A percentile compares a stretch with the other conserved stretches of the same genome.
Conservation (phyloP, 2,797 vertebrate genomes). For the Callimico goeldii region DNA sequence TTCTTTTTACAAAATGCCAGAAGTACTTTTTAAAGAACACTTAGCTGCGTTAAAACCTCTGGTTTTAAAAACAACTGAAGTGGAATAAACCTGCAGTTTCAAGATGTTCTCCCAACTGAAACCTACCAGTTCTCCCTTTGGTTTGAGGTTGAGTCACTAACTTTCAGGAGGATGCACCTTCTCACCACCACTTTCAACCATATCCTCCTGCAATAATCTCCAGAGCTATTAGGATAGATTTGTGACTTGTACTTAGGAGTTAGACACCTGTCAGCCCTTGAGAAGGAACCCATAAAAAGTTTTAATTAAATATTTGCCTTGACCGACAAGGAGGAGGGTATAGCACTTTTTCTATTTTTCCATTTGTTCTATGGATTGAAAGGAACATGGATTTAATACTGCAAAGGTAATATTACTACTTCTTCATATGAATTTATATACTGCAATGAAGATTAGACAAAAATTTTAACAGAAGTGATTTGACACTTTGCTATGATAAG, state of each 20-base stretch:
- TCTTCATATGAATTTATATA: not conserved
- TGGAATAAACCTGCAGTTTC: not conserved
- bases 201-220: not conserved
- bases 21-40: slow-evolving; percentile 31
- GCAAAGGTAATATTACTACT: not conserved
- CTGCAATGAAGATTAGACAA: not conserved
- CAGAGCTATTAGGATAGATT: not conserved
- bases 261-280: not conserved
- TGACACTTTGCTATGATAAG: not conserved
- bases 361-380: not conserved
- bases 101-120: not conserved
- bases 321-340: not conserved
- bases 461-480: slow-evolving; percentile 22
- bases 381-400: not conserved
- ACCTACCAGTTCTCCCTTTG: not conserved
- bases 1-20: not conserved
- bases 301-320: not conserved
- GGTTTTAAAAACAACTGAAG: slow-evolving; percentile 8
- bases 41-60: not conserved
- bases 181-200: not conserved
- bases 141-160: not conserved
- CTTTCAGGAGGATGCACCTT: not conserved
- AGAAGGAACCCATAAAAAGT: not conserved
- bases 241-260: not conserved
- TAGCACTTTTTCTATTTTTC: not conserved